Conservation (phyloP, 2,113 vertebrate species). For the Cheirogaleus medius region DNA sequence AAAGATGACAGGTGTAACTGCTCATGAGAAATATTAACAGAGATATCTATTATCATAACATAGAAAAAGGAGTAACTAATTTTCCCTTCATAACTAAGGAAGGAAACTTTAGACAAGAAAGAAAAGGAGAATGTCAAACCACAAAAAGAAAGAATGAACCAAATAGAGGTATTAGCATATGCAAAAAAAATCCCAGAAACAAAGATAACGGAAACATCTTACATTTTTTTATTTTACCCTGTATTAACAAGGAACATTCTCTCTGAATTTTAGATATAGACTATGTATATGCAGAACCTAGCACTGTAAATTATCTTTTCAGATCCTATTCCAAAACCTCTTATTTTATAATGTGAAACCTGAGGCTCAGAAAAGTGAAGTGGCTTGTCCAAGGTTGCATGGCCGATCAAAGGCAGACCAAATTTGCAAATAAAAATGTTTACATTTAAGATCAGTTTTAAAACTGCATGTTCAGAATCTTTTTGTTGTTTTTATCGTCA, state of each 20-base stretch:
- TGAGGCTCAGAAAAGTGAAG: not conserved
- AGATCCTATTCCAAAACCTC: not conserved
- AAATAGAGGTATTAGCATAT: not conserved
- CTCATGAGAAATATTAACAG: not conserved
- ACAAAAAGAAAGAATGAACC: not conserved
- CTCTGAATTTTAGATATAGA: not conserved
- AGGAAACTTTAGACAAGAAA: not conserved
- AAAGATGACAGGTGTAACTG: not conserved
- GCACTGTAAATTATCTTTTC: not conserved
- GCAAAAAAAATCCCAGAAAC: not conserved
- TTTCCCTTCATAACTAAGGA: not conserved
- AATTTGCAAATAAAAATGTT: not conserved
- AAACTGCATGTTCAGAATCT: not conserved
- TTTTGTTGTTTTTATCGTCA: not conserved
- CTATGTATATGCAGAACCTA: not conserved
- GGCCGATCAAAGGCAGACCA: not conserved
- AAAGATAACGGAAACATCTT: not conserved
- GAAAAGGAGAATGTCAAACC: not conserved
- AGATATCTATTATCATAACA: not conserved
- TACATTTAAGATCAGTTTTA: not conserved
- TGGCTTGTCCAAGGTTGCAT: accelerated
- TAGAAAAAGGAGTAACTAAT: not conserved
- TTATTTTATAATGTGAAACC: not conserved
- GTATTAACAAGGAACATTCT: not conserved
- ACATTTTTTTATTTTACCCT: not conserved